These are phyloP conservation scores for Microcebus jonahi DNA, from an alignment of 2,113 vertebrate species.

Conservation along the genomic window DNA sequence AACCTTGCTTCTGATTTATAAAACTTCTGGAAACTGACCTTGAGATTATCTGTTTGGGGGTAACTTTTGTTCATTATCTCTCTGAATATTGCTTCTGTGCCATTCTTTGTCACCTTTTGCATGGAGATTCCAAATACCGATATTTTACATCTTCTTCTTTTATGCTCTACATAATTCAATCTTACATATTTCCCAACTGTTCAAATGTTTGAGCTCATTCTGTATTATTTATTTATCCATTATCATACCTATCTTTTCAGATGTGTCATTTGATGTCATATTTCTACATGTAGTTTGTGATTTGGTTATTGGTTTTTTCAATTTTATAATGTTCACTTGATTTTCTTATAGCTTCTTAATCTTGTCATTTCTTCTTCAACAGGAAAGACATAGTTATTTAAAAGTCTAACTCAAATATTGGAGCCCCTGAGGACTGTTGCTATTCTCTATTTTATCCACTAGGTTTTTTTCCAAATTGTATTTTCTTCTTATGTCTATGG, in stretches of 20 bases:
- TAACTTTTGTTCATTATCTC: background rate
- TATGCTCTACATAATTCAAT: background rate
- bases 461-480: background rate
- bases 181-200: background rate
- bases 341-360: background rate
- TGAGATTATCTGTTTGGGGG: background rate
- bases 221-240: background rate
- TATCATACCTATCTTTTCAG: background rate
- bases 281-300: background rate
- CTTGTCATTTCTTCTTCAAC: background rate
- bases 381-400: background rate
- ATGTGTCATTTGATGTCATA: background rate
- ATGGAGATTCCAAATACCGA: background rate
- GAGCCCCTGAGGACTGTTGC: background rate
- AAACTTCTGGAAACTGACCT: background rate
- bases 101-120: background rate
- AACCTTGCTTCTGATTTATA: background rate
- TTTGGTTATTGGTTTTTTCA: background rate
- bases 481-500: background rate
- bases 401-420: background rate
- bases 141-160: background rate
- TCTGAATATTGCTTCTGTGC: background rate
- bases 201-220: background rate
- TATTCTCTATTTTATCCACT: background rate
- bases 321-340: background rate